Evolutionary conservation across 1,140 invertebrate genomes (phyloP).

Genomic region (Penaeus japonicus): DNA sequence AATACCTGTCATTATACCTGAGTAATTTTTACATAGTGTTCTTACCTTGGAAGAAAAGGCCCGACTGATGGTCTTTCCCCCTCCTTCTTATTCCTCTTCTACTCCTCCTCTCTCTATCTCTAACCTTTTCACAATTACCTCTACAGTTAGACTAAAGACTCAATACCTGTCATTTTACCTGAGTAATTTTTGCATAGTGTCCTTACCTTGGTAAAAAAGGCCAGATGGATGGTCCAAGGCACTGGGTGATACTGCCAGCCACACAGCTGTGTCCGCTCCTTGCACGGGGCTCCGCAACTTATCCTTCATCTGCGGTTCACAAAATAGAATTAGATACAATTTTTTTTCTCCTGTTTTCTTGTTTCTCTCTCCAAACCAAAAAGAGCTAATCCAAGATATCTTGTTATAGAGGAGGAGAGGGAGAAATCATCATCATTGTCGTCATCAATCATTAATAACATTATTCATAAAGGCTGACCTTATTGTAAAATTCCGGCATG

Average conservation of each 20-base stretch:
- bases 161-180: too few relatives aligned
- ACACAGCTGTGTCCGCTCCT: conserved; percentile 68
- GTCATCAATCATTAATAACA: too few relatives aligned
- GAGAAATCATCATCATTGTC: too few relatives aligned
- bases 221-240: conserved; percentile 63
- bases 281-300: conserved; percentile 65
- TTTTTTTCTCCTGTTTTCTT: too few relatives aligned
- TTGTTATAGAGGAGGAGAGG: too few relatives aligned
- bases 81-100: too few relatives aligned
- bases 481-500: conserved; percentile 68
- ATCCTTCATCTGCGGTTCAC: conserved; percentile 66
- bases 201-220: conserved; percentile 66
- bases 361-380: too few relatives aligned
- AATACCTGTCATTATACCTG: too few relatives aligned
- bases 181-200: not conserved
- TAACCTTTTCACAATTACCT: too few relatives aligned
- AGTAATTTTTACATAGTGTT: not conserved
- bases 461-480: conserved; percentile 62
- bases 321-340: conserved; percentile 62
- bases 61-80: conserved; percentile 60
- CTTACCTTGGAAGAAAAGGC: conserved; percentile 66
- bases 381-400: too few relatives aligned
- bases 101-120: too few relatives aligned
- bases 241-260: conserved; percentile 66
- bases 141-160: too few relatives aligned